Evolutionary conservation across 2,113 vertebrate genomes (phyloP).

Genomic region (Lucifuga dentata): DNA sequence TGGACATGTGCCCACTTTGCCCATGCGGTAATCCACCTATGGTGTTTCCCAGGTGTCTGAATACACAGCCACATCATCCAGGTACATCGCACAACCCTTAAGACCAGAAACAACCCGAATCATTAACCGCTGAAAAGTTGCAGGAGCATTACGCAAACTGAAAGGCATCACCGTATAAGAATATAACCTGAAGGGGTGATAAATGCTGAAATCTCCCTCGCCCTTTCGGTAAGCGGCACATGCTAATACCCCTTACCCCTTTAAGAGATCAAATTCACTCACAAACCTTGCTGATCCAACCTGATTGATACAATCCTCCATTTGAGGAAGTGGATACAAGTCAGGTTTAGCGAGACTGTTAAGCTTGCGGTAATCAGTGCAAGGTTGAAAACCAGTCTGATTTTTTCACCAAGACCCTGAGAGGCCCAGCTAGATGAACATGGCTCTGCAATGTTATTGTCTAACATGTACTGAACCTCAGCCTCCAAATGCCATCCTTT

Average conservation of each 20-base stretch:
- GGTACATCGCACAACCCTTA: background rate
- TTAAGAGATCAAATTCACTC: background rate
- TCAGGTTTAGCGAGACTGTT: background rate
- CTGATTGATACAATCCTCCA: background rate
- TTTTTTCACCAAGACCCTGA: background rate
- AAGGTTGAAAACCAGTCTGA: background rate
- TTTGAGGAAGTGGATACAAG: background rate
- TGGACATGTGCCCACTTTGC: too few relatives aligned
- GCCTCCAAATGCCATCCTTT: too few relatives aligned
- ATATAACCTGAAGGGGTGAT: background rate
- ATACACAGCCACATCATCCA: background rate
- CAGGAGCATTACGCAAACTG: background rate
- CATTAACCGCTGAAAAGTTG: background rate
- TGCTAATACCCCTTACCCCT: constrained; percentile 4
- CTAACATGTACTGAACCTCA: too few relatives aligned
- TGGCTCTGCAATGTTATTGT: too few relatives aligned
- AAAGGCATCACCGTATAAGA: background rate
- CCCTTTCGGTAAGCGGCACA: background rate
- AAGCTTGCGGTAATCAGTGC: background rate
- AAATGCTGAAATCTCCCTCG: background rate
- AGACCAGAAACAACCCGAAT: background rate
- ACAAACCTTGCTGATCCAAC: background rate
- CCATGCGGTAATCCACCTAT: too few relatives aligned
- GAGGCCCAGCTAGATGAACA: too few relatives aligned
- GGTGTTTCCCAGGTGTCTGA: background rate